Evolutionary conservation across 1,140 invertebrate genomes (phyloP), one percentile per base, ranked within the genome.

Genomic region (Drosophila malerkotliana): DNA sequence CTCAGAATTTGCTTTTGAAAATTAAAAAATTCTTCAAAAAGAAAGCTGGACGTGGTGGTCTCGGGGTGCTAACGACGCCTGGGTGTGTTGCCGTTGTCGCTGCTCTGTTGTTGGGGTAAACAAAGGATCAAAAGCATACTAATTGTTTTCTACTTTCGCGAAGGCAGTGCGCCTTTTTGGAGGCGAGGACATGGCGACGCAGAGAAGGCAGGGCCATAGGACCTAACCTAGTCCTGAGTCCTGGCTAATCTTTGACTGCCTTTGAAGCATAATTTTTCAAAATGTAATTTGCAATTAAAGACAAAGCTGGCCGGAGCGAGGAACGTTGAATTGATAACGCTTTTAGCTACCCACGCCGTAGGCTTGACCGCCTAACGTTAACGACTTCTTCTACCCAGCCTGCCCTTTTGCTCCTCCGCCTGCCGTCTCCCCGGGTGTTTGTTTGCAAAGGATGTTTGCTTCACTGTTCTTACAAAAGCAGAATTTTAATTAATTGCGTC

Each of bases 211-310:
- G n/a, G 41, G 5, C 9, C 1, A 44, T 49, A 21, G 21, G 21
- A 18, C 79, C 49, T 55, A 48, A 45, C 41, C 49, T 60, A 34
- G 49, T 28, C 53, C 44, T 24, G 69, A 34, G 49, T 28, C 53
- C 44, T 24, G 69, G 66, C 84, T 84, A 89, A 89, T 89, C 77
- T 89, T 68, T 62, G 71, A 73, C 63, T 75, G 77, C 74, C 69
- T 81, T 80, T 79, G 64, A 77, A 74, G 87, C 87, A 79, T 79
- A 90, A 88, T 83, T 87, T 90, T 83, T 90, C 55, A 80, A 90
- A 90, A 90, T 84, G 73, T 87, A 90, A 87, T 90, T 90, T 90
- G 87, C 88, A 90, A 90, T 90, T 90, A 90, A 90, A 90, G 79
- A 76, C 66, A 61, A 84, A 67, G 49, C 55, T 57, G 61, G 51